Base-by-base conservation (phyloP, 2,113 vertebrate species). In the Sylvia atricapilla region DNA sequence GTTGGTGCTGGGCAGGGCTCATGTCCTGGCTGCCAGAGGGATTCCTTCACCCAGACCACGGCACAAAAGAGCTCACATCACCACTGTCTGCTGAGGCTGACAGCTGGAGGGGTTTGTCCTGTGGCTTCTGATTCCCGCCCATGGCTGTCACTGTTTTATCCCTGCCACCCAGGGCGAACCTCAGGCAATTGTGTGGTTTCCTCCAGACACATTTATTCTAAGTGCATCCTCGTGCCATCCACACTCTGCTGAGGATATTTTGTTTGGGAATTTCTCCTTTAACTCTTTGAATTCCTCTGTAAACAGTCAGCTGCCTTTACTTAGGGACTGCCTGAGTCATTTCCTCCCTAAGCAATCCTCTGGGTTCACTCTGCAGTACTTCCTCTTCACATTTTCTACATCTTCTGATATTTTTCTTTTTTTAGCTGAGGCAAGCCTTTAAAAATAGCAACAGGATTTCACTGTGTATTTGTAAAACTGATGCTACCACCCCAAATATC, bases 341-440 rank as follows among this genome's bases (percentile, higher is more conserved):
- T 98, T 97, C 97, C 97, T 94, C 73, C 79, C 89, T 53, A 27
- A 94, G 89, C 58, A 89, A 41, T 58, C 94, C 89, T 84, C 74
- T 39, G 80, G 72, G 86, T 15, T 97, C 90, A 28, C 41, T 37
- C 89, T 60, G 75, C 90, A 81, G 84, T 17, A 84, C 95, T 97
- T 98, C 96, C 96, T 96, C 82, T 92, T 95, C 50, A 67, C 31
- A 52, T 95, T 94, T 97, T 93, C 94, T 91, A 60, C 90, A 94
- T 84, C 44, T 67, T 80, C 72, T 95, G 93, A 47, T 82, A 88
- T 92, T 91, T 95, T 93, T 87, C 79, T 72, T 91, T 83, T 94
- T 83, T 89, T 46, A 93, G 56, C 76, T 88, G 80, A 90, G 63
- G 52, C 31, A 96, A 12, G 19, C 35, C 3, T 2, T 74, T 94